Evolutionary conservation across 2,113 vertebrate genomes (phyloP), one percentile per base, ranked within the genome.

Genomic region (Anolis sagrei): DNA sequence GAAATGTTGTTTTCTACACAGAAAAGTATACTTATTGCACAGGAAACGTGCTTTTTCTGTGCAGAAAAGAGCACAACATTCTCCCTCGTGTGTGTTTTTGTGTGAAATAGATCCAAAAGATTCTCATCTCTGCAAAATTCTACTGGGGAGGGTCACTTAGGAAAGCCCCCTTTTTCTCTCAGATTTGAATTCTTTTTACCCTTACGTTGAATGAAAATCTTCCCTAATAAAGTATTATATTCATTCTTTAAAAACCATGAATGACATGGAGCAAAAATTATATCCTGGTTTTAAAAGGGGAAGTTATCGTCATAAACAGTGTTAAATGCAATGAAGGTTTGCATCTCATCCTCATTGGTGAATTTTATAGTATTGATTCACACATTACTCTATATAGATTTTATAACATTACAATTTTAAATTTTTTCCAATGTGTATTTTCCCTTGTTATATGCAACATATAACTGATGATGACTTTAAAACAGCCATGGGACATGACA

Each of bases 401-500:
- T 69, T 51, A 14, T 16, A 69, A 27, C 19, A 32, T 77, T 88
- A 19, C 48, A 6, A 16, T 90, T 90, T 90, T 88, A 69, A 79
- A 64, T 32, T n/a, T 70, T 83, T 85, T 84, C 54, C 76, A 61
- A 82, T 73, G 21, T 69, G 79, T 62, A 79, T 90, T 66, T 88
- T 3, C 10, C 13, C 34, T 18, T 62, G 54, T 87, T 75, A n/a
- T 90, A 39, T 61, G 83, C 84, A 86, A 61, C 86, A 16, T 90
- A 90, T 81, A 89, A 83, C 83, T 88, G 82, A 61, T 81, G 69
- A 84, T 80, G 79, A 66, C 54, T 87, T 90, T 62, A 78, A 85
- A 93, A 66, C 83, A 82, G 82, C 88, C 84, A 61, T 88, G 87
- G 92, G 92, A 94, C 82, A 83, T 93, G 76, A 95, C 93, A 83